Percentiles rank a stretch among this genome's conserved stretches.
phyloP scores from a whole-genome alignment of 2,113 vertebrate genomes.

The Passer montanus region DNA sequence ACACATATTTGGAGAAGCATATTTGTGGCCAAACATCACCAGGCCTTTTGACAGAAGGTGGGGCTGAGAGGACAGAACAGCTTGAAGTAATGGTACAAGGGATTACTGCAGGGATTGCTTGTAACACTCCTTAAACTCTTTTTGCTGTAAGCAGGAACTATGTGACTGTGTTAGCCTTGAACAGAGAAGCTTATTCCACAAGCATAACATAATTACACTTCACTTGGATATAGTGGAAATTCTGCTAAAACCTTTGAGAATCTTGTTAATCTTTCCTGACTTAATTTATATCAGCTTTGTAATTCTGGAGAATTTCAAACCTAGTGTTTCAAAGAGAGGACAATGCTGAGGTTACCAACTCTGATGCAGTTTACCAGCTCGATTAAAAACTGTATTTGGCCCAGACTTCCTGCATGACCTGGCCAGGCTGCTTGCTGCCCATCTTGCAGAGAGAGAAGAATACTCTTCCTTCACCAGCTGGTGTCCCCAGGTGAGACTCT shows the following conservation, averaged over 20 bases:
- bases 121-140: not conserved
- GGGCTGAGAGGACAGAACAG: not conserved
- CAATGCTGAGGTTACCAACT: not conserved
- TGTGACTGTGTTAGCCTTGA: not conserved
- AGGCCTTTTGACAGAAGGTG: not conserved
- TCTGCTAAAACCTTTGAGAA: not conserved
- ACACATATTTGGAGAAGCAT: fast-evolving
- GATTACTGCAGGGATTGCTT: not conserved
- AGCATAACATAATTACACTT: not conserved
- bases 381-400: not conserved
- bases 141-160: not conserved
- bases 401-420: not conserved
- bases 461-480: not conserved
- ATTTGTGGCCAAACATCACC: not conserved
- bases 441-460: not conserved
- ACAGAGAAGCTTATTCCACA: not conserved
- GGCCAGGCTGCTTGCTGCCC: not conserved
- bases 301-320: not conserved
- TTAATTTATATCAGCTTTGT: not conserved
- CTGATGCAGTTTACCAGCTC: not conserved
- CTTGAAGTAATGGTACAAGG: not conserved
- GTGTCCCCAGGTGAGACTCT: not conserved
- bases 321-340: not conserved
- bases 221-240: not conserved
- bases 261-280: not conserved